Evolutionary conservation across 92 coral and sea anemone genomes (phyloP), one percentile per base, ranked within the genome.

Genomic region (Umimayanthus chanpuru): DNA sequence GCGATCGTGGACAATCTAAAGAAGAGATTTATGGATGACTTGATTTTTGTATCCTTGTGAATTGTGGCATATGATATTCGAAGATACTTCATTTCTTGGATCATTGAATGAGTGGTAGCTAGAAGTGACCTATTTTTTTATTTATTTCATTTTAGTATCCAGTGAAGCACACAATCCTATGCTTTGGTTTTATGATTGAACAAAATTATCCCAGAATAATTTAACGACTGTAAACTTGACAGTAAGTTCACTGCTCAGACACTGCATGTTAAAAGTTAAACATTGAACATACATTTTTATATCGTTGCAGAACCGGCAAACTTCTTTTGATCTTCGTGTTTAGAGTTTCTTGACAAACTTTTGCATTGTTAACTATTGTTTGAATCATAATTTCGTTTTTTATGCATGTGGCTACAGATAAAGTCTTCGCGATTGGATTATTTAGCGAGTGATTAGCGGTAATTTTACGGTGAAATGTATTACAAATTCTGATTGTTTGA

Each of bases 1-100:
- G 96, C 99, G 23, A 95, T 97, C 76, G 99, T 97, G 81, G 99
- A 97, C 72, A 97, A 97, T 85, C 95, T 97, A 0, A 97, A 94
- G 90, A 97, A 97, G 89, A 91, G 99, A 14, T 97, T 92, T 67
- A 92, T 97, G 99, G 99, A 97, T 91, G 99, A 97, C 73, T 94
- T 97, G 30, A 97, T 97, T 55, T 97, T 95, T 49, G 99, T 97
- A 97, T 97, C 99, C 98, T 97, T 93, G 50, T 47, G 50, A 11
- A 11, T 7, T 6, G 4, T 9, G 9, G 2, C 6, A 32, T 43
- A 47, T 47, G 50, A 47, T 47, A 47, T 47, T 47, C 50, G 50
- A 47, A 6, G 68, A 20, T 61, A 0, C 68, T 61, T 61, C 16
- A 16, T 47, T 12, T 5, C 68, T 18, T 61, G 68, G 68, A 20